Conservation (phyloP, 30 jellyfish, hydroid and myxozoan genomes). For the Phacellophora camtschatica region DNA sequence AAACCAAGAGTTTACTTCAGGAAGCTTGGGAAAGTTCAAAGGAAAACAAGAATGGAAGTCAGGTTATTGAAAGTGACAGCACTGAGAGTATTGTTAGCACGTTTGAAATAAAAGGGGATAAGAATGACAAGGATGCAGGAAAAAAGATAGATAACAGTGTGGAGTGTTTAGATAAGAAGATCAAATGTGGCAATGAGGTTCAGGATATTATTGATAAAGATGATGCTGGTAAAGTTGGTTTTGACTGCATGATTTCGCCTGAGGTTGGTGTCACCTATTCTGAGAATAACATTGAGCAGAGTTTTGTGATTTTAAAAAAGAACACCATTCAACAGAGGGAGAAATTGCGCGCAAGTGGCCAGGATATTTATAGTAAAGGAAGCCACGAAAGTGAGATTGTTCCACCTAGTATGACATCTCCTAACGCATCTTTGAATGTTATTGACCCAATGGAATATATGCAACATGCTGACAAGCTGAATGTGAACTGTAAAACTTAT, state of each 20-base stretch:
- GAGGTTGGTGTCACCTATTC: neutral
- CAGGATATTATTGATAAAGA: no score
- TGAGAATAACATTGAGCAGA: neutral
- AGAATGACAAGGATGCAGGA: neutral
- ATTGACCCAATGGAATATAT: constrained; percentile 9
- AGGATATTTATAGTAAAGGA: neutral
- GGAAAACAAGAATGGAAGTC: neutral
- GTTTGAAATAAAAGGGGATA: neutral
- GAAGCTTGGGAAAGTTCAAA: neutral
- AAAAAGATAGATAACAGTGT: no score
- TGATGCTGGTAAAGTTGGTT: neutral
- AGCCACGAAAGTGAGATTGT: neutral
- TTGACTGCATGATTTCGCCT: neutral
- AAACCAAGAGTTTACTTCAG: neutral
- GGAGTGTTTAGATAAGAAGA: no score
- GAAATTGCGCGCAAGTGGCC: neutral
- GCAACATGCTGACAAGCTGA: no score
- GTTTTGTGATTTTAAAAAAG: neutral
- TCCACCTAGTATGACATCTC: constrained; percentile 10
- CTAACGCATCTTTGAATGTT: neutral
- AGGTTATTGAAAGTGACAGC: neutral
- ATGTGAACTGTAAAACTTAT: no score
- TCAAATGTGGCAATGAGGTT: no score
- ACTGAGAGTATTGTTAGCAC: neutral
- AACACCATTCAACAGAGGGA: neutral